These are phyloP conservation scores for Phalacrocorax aristotelis DNA, from an alignment of 2,113 vertebrate genomes.

Conservation along the genomic window DNA sequence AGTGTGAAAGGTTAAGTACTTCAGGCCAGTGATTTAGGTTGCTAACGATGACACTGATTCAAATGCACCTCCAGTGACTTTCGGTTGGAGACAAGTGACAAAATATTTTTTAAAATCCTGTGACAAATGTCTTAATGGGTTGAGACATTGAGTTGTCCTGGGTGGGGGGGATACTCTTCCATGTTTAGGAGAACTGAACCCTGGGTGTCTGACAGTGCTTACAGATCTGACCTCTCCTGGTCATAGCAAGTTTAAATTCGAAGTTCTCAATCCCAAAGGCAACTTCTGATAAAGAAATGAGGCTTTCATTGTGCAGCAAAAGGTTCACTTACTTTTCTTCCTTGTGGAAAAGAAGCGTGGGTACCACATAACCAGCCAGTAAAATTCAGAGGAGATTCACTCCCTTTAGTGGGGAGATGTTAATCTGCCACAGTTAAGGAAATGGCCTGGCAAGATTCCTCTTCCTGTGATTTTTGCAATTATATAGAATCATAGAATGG, in stretches of 20 bases:
- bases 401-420: neutral
- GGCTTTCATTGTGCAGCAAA: neutral
- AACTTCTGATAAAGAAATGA: neutral
- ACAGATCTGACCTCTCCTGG: neutral
- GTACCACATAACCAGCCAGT: neutral
- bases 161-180: rapidly evolving
- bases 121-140: neutral
- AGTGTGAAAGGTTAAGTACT: neutral
- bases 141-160: too few relatives aligned
- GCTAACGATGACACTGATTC: neutral
- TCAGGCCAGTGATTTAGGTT: neutral
- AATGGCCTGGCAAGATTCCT: neutral
- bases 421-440: neutral
- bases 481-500: neutral
- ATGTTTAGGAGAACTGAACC: neutral
- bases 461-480: neutral
- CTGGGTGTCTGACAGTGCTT: neutral
- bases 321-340: neutral
- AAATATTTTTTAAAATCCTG: neutral
- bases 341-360: neutral
- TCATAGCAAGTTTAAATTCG: neutral
- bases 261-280: neutral
- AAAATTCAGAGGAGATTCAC: neutral
- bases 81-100: neutral
- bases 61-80: neutral